Evolutionary conservation across 2,888 invertebrate genomes (phyloP).

Genomic region (Rhagium mordax): DNA sequence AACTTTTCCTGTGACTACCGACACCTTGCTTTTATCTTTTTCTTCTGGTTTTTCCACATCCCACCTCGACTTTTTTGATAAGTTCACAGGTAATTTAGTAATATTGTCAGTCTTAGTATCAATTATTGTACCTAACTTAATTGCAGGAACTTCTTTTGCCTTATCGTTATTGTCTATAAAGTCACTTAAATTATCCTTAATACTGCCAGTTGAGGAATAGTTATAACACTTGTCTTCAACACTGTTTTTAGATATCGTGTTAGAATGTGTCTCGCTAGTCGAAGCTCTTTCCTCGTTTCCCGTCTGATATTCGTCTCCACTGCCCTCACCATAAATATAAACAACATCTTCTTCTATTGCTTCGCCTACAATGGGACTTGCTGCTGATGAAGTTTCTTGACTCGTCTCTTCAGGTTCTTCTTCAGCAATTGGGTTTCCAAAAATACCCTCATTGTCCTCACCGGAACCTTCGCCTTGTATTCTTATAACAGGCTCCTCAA

Average conservation of each 20-base stretch:
- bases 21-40: constrained; percentile 58
- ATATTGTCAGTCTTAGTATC: constrained; percentile 62
- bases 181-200: constrained; percentile 44
- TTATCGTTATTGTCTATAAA: constrained; percentile 45
- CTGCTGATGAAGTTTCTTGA: neutral
- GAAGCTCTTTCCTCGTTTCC: constrained; percentile 74
- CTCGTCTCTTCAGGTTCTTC: neutral
- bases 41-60: constrained; percentile 68
- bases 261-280: constrained; percentile 19
- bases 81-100: constrained; percentile 40
- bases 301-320: constrained; percentile 81
- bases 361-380: constrained; percentile 73
- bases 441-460: constrained; percentile 71
- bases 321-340: constrained; percentile 81
- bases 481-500: constrained; percentile 82
- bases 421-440: neutral
- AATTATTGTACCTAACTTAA: constrained; percentile 60
- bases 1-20: constrained; percentile 49
- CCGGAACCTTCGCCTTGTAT: constrained; percentile 81
- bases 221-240: constrained; percentile 14
- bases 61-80: constrained; percentile 69
- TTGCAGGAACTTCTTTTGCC: constrained; percentile 54
- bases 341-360: constrained; percentile 82
- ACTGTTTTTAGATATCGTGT: neutral
- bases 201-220: constrained; percentile 42